Evolutionary conservation across 2,888 invertebrate species (phyloP), one percentile per base, ranked within the genome.

Genomic region (Aradus depressus): DNA sequence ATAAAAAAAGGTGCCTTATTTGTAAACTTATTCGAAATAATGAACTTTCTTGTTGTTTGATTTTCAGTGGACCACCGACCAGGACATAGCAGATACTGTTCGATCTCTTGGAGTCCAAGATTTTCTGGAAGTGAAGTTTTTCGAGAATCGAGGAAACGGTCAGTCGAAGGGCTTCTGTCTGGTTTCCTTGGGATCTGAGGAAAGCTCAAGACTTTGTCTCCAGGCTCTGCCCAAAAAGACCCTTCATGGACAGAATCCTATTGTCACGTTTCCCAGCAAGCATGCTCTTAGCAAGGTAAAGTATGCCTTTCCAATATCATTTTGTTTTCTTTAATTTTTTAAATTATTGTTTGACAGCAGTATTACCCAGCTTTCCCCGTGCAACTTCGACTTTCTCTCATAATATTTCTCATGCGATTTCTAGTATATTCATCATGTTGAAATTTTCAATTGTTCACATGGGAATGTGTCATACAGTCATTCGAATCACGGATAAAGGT

Each of bases 101-200:
- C 79, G 79, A 47, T 83, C 84, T 60, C 75, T 90, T 62, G 96
- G 96, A 44, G 87, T 96, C 6, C 78, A 76, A 50, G 97, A 98
- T 71, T 84, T 98, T 64, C 79, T 93, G 63, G 98, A 99, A 68
- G 93, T 98, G 26, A 97, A 97, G 72, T 99, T 98, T 72, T 96
- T 96, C 72, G 98, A 98, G 71, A 98, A 98, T 73, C 80, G 97
- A 63, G 87, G 93, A 26, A 97, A 97, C 73, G 97, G 97, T 22
- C 96, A 97, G 70, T 95, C 93, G 0, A 97, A 97, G 74, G 93
- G 98, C 25, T 98, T 96, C 73, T 96, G 96, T 67, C 86, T 96
- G 44, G 83, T 97, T 60, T 88, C 92, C 2, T 75, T 98, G 59
- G 92, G 89, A 16, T 93, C 95, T 0, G 96, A 97, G 64, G 76